These are phyloP conservation scores for Coregonus ussuriensis DNA, from an alignment of 2,797 vertebrate species.

Conservation along the genomic window DNA sequence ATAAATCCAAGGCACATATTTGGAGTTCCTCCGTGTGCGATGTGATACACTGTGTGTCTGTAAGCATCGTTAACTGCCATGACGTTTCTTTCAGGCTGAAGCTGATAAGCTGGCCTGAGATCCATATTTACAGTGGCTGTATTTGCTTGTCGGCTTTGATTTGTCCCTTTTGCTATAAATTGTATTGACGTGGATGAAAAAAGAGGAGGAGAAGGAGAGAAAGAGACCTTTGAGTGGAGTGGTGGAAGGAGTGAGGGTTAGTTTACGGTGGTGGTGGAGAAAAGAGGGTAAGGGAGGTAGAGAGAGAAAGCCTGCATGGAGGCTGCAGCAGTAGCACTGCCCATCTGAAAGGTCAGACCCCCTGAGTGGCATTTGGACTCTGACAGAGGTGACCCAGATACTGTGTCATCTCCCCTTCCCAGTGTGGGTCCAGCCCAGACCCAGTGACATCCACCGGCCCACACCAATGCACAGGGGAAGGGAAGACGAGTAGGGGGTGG, in stretches of 20 bases:
- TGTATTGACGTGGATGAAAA: constrained; percentile 45
- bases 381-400: constrained; percentile 73
- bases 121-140: constrained; percentile 38
- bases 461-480: constrained; percentile 24
- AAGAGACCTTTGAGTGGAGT: constrained; percentile 31
- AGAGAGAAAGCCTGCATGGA: constrained; percentile 24
- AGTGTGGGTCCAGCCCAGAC: constrained; percentile 42
- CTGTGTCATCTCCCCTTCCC: constrained; percentile 55
- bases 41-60: constrained; percentile 50
- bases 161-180: constrained; percentile 42
- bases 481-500: neutral
- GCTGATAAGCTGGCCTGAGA: constrained; percentile 39
- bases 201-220: constrained; percentile 26
- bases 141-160: constrained; percentile 54
- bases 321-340: constrained; percentile 41
- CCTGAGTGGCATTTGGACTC: constrained; percentile 71
- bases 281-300: constrained; percentile 52
- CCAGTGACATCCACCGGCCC: constrained; percentile 39
- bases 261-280: constrained; percentile 37
- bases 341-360: constrained; percentile 72
- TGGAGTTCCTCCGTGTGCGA: constrained; percentile 56
- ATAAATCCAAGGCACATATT: constrained; percentile 55
- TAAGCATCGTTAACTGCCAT: constrained; percentile 32
- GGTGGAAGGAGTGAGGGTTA: neutral
- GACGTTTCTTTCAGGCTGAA: constrained; percentile 26